Base-by-base conservation (phyloP, 1,140 invertebrate genomes). In the Drosophila neocordata region DNA sequence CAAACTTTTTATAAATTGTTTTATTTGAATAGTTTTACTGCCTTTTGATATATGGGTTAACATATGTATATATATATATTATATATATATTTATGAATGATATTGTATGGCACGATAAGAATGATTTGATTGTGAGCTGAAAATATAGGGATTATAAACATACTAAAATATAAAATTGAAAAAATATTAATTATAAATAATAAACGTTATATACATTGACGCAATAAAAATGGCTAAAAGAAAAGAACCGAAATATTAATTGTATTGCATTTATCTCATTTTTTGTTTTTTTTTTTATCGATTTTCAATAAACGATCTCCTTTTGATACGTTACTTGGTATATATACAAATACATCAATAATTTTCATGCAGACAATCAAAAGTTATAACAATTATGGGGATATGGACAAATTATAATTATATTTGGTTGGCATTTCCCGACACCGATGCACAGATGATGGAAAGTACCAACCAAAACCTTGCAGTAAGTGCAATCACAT, bases 401-500 rank as follows among this genome's bases (percentile, higher is more conserved):
- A 48, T 48, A 48, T 48, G 41, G 41, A 48, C 41, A 48, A 48
- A 48, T 48, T 20, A 48, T 48, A 20, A 48, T 48, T 48, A 48
- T 9, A 15, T 18, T 48, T 48, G 41, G 41, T 48, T 48, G 15
- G 15, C 41, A 48, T 48, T 48, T 48, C 41, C 41, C 41, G 1
- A 8, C 15, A 7, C 13, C 7, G 13, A 44, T 44, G 1, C 41
- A 18, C 41, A 44, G 13, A 15, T 18, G 41, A 48, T 15, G 77
- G 68, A 53, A 65, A 58, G 38, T 65, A 73, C 65, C 78, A 85
- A 87, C 78, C 68, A 55, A 69, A 44, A 65, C 58, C 62, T 75
- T 75, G 68, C 68, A 63, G 57, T 67, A 75, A 75, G 75, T 77
- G 78, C 69, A 82, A 85, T 85, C 82, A 85, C 82, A 85, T 87